Evolutionary conservation across 2,113 vertebrate species (phyloP).

Genomic region (Rhinolophus ferrumequinum): DNA sequence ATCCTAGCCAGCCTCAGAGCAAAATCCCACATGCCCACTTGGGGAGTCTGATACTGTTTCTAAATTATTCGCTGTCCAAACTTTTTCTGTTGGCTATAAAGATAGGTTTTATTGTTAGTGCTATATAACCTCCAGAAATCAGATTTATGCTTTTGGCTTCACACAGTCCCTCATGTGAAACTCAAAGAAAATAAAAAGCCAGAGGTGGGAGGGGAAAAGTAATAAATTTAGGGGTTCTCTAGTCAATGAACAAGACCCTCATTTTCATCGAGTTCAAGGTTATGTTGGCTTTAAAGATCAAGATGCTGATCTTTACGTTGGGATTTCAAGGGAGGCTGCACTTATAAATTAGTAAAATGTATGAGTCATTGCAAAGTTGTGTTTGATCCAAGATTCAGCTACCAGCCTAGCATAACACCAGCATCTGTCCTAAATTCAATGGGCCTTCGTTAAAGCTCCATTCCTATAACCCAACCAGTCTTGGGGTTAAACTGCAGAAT

Average conservation of each 20-base stretch:
- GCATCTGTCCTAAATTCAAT: slow-evolving; percentile 80
- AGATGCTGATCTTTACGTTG: slow-evolving; percentile 74
- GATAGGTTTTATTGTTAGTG: slow-evolving; percentile 65
- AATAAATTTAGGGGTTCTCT: slow-evolving; percentile 52
- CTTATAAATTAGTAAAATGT: slow-evolving; percentile 88
- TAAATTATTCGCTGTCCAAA: slow-evolving; percentile 49
- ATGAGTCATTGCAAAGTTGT: slow-evolving; percentile 83
- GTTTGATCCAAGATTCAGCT: slow-evolving; percentile 83
- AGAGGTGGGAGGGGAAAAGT: background rate
- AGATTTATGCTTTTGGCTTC: slow-evolving; percentile 37
- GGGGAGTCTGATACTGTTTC: slow-evolving; percentile 17
- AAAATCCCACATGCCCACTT: slow-evolving; percentile 26
- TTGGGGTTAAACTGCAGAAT: slow-evolving; percentile 75
- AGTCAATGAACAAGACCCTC: slow-evolving; percentile 15
- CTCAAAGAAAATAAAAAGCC: slow-evolving; percentile 69
- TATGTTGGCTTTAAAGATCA: slow-evolving; percentile 70
- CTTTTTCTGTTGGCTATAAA: slow-evolving; percentile 50
- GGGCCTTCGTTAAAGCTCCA: slow-evolving; percentile 78
- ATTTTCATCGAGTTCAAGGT: slow-evolving; percentile 82
- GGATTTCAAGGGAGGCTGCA: slow-evolving; percentile 85
- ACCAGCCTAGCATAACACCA: slow-evolving; percentile 80
- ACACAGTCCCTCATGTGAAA: slow-evolving; percentile 28
- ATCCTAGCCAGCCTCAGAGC: background rate
- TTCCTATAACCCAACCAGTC: slow-evolving; percentile 75
- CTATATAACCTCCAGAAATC: slow-evolving; percentile 23